Base-by-base conservation (phyloP, 2,797 vertebrate genomes). In the Sphaeramia orbicularis region DNA sequence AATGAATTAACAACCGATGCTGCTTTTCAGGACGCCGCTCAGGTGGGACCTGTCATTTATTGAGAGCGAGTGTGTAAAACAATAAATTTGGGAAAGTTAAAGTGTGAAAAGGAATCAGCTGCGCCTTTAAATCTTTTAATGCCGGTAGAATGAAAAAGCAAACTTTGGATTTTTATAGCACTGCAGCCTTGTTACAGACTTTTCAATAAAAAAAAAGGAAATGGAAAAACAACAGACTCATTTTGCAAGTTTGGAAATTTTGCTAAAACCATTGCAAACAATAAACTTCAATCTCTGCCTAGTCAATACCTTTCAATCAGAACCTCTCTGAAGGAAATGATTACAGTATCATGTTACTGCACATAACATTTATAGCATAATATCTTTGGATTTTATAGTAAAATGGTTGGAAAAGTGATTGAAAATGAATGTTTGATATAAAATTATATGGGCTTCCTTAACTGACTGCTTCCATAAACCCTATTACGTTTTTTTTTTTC, bases 401-500 rank as follows among this genome's bases (percentile, higher is more conserved):
- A 81, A 82, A 81, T 21, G 1, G 12, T 43, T 70, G 65, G 30
- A 58, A 62, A 77, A 74, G 68, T 65, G 60, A 59, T 37, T 42
- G 48, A 62, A 77, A 74, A 71, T 65, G 60, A 59, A 35, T 42
- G 48, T 51, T 83, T 49, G 40, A 52, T 74, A 49, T 85, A 72
- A 87, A 85, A 69, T 52, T 68, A 71, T 68, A 81, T n/a, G 59
- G 69, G 66, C 61, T 71, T 27, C 40, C 83, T 32, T 49, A 84
- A 71, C 48, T 24, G 55, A 16, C 52, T 61, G 35, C 40, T 72
- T 76, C 44, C 48, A 72, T 67, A 78, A 58, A 78, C 51, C 56
- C 58, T 56, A 73, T 74, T 64, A 72, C 61, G 50, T 30, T 44
- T 49, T 70, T 44, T 49, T 67, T 66, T 68, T 48, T 60, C 19